Evolutionary conservation across 2,113 vertebrate genomes (phyloP).

Genomic region (Tetrax tetrax): DNA sequence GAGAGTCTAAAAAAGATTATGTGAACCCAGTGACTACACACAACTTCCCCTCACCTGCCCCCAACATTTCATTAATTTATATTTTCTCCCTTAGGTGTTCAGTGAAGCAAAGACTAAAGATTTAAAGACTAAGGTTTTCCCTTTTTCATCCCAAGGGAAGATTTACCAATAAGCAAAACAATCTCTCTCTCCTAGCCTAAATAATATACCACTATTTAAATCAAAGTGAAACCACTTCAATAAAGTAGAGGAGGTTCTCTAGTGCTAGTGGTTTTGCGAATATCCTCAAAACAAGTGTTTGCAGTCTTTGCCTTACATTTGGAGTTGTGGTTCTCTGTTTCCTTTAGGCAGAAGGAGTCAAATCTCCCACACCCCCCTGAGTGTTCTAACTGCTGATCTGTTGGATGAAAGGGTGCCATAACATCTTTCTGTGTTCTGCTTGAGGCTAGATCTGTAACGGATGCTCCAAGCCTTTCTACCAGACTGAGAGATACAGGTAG

Average conservation of each 20-base stretch:
- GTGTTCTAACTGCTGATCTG: background rate
- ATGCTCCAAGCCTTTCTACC: background rate
- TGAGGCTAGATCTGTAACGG: background rate
- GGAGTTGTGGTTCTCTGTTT: background rate
- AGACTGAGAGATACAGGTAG: background rate
- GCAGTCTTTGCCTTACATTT: background rate
- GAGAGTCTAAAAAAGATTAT: background rate
- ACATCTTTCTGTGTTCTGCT: background rate
- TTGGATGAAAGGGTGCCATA: background rate
- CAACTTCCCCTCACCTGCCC: background rate
- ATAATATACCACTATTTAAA: background rate
- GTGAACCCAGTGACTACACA: background rate
- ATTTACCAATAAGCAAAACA: background rate
- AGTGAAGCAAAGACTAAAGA: background rate
- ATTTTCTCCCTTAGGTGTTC: background rate
- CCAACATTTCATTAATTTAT: background rate
- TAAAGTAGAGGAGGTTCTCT: background rate
- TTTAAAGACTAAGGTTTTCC: background rate
- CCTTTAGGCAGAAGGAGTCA: background rate
- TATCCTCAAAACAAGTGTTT: background rate
- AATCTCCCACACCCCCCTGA: background rate
- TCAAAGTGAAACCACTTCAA: background rate
- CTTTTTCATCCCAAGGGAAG: background rate
- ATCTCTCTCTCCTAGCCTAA: background rate
- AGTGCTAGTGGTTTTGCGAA: background rate